Percentiles rank a stretch among this genome's conserved stretches.
Evolutionary conservation across 1,140 invertebrate genomes (phyloP).

Genomic region (Zaprionus tsacasi): DNA sequence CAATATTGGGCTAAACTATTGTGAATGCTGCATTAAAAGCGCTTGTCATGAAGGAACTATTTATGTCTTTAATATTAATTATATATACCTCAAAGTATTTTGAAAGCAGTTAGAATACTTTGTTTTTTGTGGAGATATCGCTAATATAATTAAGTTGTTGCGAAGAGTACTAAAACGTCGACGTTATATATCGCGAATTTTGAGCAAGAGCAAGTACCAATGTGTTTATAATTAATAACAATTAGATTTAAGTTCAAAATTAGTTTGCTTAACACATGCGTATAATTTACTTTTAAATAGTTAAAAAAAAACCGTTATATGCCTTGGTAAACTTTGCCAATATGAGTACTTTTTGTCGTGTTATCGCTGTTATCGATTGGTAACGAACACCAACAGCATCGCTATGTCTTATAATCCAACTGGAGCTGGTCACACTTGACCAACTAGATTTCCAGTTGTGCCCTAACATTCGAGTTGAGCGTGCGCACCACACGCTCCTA

Average conservation of each 20-base stretch:
- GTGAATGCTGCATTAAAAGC: not conserved
- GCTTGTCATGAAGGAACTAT: not conserved
- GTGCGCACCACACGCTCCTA: conserved; percentile 18
- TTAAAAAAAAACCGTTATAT: not conserved
- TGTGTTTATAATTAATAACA: too few relatives aligned
- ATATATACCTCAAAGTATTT: too few relatives aligned
- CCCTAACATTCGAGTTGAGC: conserved; percentile 38
- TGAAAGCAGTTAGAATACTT: too few relatives aligned
- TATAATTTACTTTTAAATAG: not conserved
- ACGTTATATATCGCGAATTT: too few relatives aligned
- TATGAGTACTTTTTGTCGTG: not conserved
- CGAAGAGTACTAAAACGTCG: too few relatives aligned
- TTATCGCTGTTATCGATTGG: conserved; percentile 5
- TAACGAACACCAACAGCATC: not conserved
- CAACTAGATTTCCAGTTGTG: conserved; percentile 31
- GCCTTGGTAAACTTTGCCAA: not conserved
- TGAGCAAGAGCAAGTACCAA: too few relatives aligned
- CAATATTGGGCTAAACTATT: not conserved
- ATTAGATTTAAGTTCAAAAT: not conserved
- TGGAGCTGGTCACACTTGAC: conserved; percentile 17
- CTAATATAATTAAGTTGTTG: too few relatives aligned
- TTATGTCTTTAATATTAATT: not conserved
- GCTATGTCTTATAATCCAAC: not conserved
- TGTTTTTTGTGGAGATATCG: too few relatives aligned
- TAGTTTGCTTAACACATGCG: not conserved